These are phyloP conservation scores for Atopsyche davidsoni DNA, from an alignment of 1,140 invertebrate species.

Conservation along the genomic window DNA sequence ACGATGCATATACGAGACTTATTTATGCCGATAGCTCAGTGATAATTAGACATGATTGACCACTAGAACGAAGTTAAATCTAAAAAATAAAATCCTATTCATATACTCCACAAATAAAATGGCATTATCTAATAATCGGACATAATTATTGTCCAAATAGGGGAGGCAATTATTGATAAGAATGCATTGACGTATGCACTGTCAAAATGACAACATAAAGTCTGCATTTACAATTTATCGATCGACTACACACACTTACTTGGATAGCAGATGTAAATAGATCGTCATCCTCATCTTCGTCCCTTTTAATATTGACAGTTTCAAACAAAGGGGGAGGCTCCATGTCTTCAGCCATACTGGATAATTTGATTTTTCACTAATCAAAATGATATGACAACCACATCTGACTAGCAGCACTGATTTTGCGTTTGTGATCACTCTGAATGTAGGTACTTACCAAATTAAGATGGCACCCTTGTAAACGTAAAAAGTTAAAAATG, in stretches of 20 bases:
- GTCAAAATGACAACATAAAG: constrained; percentile 16
- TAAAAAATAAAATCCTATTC: no score
- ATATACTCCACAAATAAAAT: no score
- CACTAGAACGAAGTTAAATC: no score
- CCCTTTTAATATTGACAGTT: constrained; percentile 57
- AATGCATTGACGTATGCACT: constrained; percentile 24
- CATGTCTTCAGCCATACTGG: constrained; percentile 21
- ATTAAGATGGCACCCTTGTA: not conserved
- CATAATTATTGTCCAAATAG: constrained; percentile 8
- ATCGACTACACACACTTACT: constrained; percentile 54
- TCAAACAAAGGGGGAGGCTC: constrained; percentile 55
- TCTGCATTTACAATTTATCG: not conserved
- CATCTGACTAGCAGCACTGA: constrained; percentile 14
- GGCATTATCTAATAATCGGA: no score
- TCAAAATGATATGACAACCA: constrained; percentile 17
- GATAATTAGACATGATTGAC: no score
- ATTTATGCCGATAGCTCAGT: no score
- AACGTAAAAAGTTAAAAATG: no score
- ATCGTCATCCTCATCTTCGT: constrained; percentile 65
- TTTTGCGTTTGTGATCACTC: constrained; percentile 8
- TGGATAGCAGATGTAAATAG: constrained; percentile 72
- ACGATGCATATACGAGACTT: no score
- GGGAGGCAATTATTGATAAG: constrained; percentile 12
- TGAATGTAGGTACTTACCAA: constrained; percentile 9
- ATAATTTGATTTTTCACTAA: constrained; percentile 21